A percentile compares a stretch with the other conserved stretches of the same genome.
Conservation (phyloP, 1,140 invertebrate species). For the Magallana ariakensis region DNA sequence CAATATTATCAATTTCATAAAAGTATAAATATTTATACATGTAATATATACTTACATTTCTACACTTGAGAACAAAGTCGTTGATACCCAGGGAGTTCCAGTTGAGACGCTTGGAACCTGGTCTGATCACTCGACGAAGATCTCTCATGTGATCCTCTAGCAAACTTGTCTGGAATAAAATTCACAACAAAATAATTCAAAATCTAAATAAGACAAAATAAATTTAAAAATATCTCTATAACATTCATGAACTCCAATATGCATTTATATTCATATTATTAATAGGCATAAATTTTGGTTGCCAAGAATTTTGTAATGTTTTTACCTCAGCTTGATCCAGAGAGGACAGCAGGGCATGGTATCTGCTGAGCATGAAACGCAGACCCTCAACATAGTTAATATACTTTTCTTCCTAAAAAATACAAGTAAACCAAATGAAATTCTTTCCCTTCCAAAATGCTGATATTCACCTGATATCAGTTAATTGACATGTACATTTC, state of each 20-base stretch:
- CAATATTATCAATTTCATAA: too few relatives aligned
- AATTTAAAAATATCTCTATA: not conserved
- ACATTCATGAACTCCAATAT: too few relatives aligned
- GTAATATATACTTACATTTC: constrained; percentile 73
- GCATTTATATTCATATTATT: not conserved
- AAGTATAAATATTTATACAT: too few relatives aligned
- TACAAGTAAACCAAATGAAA: too few relatives aligned
- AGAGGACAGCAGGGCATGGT: constrained; percentile 76
- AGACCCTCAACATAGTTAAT: constrained; percentile 78
- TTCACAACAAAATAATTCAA: not conserved
- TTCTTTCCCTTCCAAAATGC: too few relatives aligned
- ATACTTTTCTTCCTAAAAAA: constrained; percentile 79
- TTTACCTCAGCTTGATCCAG: constrained; percentile 79
- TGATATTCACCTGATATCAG: too few relatives aligned
- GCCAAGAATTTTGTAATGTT: not conserved
- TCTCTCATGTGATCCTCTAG: constrained; percentile 84
- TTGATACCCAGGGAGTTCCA: constrained; percentile 91
- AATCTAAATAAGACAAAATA: not conserved
- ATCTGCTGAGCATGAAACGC: constrained; percentile 77
- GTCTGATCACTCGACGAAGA: constrained; percentile 88
- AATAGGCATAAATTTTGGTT: not conserved
- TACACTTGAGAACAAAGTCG: constrained; percentile 85
- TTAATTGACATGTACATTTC: too few relatives aligned
- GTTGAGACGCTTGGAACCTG: constrained; percentile 88
- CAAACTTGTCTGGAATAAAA: constrained; percentile 70